These are phyloP conservation scores for Mylabris sibirica DNA, from an alignment of 2,888 invertebrate genomes.

Conservation along the genomic window DNA sequence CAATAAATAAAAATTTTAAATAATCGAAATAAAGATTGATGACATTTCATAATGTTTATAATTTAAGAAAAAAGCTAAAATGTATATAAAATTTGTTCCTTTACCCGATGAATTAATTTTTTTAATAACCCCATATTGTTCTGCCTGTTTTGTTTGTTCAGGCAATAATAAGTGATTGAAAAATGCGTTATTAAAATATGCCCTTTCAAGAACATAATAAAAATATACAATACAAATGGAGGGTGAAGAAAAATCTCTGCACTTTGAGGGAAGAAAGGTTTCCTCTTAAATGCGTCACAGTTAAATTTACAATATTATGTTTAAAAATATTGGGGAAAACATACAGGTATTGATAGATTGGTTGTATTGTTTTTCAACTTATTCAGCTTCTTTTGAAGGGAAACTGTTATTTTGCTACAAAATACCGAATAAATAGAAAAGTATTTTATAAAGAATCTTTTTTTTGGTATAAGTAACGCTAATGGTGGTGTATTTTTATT, in stretches of 20 bases:
- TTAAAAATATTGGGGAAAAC: not conserved
- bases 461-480: not conserved
- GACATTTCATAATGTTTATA: not conserved
- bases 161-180: no score
- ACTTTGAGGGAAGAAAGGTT: not conserved
- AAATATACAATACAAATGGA: no score
- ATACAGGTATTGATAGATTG: not conserved
- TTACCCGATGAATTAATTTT: not conserved
- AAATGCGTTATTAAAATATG: no score
- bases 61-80: no score
- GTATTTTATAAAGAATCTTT: not conserved
- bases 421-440: not conserved
- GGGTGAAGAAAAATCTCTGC: not conserved
- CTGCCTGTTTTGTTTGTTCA: no score
- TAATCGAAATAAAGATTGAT: no score
- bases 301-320: not conserved
- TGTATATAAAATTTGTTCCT: not conserved
- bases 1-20: not conserved
- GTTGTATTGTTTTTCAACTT: not conserved
- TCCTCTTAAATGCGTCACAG: not conserved
- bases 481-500: constrained; percentile 2
- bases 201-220: no score
- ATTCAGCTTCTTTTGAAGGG: not conserved
- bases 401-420: not conserved
- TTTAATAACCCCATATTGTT: no score